Conservation (phyloP, 1,140 invertebrate genomes). For the Copidosoma floridanum region DNA sequence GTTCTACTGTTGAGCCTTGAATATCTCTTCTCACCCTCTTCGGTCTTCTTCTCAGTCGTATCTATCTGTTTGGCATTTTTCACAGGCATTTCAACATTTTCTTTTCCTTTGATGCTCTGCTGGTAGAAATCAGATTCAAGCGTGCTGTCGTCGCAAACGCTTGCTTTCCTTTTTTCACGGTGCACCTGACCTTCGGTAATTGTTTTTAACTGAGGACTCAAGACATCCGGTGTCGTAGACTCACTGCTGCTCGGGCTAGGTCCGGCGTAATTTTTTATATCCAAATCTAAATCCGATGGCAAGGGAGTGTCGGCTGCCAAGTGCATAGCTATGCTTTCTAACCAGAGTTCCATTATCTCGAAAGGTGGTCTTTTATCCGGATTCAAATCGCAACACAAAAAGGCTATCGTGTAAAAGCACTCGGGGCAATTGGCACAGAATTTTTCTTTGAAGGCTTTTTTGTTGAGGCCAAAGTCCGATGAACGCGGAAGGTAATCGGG, state of each 20-base stretch:
- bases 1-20: constrained; percentile 32
- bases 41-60: neutral
- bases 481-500: constrained; percentile 88
- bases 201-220: constrained; percentile 54
- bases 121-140: constrained; percentile 44
- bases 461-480: constrained; percentile 88
- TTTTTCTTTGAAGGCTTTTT: constrained; percentile 80
- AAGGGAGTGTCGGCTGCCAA: constrained; percentile 63
- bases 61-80: constrained; percentile 12
- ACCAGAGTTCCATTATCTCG: constrained; percentile 81
- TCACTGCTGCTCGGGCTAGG: constrained; percentile 62
- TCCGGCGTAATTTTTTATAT: constrained; percentile 71
- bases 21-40: constrained; percentile 31
- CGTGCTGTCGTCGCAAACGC: constrained; percentile 50
- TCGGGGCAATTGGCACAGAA: constrained; percentile 87
- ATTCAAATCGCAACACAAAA: constrained; percentile 84
- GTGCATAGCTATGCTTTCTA: constrained; percentile 74
- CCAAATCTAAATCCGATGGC: constrained; percentile 70
- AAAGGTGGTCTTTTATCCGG: constrained; percentile 85
- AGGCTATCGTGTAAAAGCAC: constrained; percentile 82
- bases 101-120: constrained; percentile 23
- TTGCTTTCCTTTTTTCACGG: constrained; percentile 45
- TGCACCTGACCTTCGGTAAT: constrained; percentile 55
- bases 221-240: constrained; percentile 61
- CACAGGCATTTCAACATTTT: neutral